A percentile compares a stretch with the other conserved stretches of the same genome.
These are phyloP conservation scores for Eupithecia subumbrata DNA, from an alignment of 2,888 invertebrate species.

Conservation along the genomic window DNA sequence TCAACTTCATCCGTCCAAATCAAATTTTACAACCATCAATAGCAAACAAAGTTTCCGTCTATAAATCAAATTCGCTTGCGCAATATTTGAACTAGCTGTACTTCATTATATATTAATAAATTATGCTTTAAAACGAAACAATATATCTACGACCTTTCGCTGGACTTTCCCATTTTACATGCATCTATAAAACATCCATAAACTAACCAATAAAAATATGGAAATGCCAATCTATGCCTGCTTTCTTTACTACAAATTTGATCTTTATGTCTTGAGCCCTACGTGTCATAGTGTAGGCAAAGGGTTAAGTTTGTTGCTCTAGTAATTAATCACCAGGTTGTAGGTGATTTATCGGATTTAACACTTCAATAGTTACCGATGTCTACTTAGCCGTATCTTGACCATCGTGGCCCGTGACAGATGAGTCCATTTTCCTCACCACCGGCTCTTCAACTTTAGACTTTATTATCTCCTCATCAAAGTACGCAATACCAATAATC, in stretches of 20 bases:
- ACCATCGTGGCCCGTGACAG: constrained; percentile 39
- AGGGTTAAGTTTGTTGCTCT: constrained; percentile 47
- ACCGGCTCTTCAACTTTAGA: constrained; percentile 10
- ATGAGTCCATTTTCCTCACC: constrained; percentile 24
- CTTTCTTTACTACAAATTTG: constrained; percentile 40
- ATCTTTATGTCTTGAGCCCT: constrained; percentile 43
- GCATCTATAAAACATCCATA: constrained; percentile 61
- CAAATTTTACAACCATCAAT: constrained; percentile 36
- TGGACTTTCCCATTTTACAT: constrained; percentile 69
- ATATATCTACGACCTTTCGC: constrained; percentile 64
- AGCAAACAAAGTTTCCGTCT: constrained; percentile 38
- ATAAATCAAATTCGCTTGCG: constrained; percentile 41
- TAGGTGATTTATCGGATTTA: constrained; percentile 67
- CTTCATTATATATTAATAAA: constrained; percentile 56
- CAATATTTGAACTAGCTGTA: constrained; percentile 44
- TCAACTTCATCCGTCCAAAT: constrained; percentile 22
- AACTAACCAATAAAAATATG: constrained; percentile 61
- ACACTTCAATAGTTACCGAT: constrained; percentile 66
- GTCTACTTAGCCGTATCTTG: constrained; percentile 53
- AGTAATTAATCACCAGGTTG: constrained; percentile 65
- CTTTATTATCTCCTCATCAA: constrained; percentile 16
- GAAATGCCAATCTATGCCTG: constrained; percentile 42
- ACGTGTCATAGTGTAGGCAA: constrained; percentile 29
- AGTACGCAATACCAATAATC: constrained; percentile 19
- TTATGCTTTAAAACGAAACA: constrained; percentile 54